Conservation (phyloP, 1,140 invertebrate species). For the Dufourea novaeangliae region DNA sequence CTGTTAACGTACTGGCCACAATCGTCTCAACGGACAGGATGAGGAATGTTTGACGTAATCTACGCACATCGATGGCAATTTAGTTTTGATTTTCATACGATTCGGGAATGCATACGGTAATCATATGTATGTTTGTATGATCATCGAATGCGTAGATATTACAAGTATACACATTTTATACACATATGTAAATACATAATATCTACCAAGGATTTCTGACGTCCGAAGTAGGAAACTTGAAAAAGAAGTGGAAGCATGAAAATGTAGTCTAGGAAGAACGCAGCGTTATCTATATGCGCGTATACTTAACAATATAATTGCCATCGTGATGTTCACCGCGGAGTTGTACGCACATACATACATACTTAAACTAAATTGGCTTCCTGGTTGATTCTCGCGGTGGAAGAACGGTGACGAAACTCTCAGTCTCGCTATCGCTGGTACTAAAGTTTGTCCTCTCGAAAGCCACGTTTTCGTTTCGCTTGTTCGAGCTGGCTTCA, state of each 20-base stretch:
- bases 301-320: background rate
- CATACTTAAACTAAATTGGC: conserved; percentile 60
- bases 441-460: conserved; percentile 66
- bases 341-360: too few species aligned
- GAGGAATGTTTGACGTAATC: background rate
- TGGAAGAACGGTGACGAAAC: conserved; percentile 79
- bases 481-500: conserved; percentile 57
- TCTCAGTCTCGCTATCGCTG: conserved; percentile 81
- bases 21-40: background rate
- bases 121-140: too few species aligned
- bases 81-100: conserved; percentile 31
- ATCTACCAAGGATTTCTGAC: too few species aligned
- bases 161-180: too few species aligned
- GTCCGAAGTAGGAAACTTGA: too few species aligned
- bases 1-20: conserved; percentile 22
- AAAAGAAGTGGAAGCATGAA: background rate
- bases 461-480: conserved; percentile 47
- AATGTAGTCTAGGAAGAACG: background rate
- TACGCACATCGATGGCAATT: conserved; percentile 23
- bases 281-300: background rate
- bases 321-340: too few species aligned
- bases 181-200: too few species aligned
- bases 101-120: background rate
- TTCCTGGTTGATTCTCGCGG: conserved; percentile 59
- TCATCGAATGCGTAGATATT: too few species aligned